Evolutionary conservation across 2,797 vertebrate species (phyloP).

Genomic region (Syncerus caffer): DNA sequence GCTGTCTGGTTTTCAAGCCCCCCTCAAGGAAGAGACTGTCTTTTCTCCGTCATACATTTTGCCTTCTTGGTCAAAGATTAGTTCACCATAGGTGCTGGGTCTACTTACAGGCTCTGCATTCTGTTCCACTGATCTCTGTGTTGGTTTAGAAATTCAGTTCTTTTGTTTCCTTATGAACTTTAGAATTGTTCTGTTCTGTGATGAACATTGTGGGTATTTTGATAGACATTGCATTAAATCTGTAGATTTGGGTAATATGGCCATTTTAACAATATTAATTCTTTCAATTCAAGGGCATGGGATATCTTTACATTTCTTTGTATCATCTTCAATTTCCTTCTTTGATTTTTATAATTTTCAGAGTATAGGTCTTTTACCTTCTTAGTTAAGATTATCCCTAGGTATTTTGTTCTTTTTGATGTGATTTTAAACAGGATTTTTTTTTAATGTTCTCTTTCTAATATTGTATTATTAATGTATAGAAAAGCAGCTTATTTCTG

Average conservation of each 20-base stretch:
- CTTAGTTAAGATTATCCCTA: background rate
- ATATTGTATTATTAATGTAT: background rate
- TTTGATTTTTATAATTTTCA: background rate
- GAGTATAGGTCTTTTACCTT: background rate
- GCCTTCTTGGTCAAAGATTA: background rate
- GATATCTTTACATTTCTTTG: background rate
- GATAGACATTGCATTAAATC: background rate
- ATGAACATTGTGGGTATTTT: background rate
- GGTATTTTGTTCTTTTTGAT: background rate
- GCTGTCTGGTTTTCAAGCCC: fast-evolving
- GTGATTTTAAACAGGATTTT: background rate
- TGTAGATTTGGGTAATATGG: background rate
- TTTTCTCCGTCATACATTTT: background rate
- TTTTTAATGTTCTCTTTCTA: background rate
- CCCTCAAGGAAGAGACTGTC: background rate
- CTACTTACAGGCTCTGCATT: background rate
- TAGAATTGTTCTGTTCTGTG: background rate
- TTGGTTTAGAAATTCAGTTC: background rate
- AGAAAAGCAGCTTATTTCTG: background rate
- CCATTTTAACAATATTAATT: background rate
- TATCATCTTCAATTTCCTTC: background rate
- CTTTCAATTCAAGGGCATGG: background rate
- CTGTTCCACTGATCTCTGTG: background rate
- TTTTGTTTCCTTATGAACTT: background rate
- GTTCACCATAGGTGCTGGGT: background rate